Evolutionary conservation across 2,888 invertebrate species (phyloP), one percentile per base, ranked within the genome.

Genomic region (Drosophila suboccidentalis): DNA sequence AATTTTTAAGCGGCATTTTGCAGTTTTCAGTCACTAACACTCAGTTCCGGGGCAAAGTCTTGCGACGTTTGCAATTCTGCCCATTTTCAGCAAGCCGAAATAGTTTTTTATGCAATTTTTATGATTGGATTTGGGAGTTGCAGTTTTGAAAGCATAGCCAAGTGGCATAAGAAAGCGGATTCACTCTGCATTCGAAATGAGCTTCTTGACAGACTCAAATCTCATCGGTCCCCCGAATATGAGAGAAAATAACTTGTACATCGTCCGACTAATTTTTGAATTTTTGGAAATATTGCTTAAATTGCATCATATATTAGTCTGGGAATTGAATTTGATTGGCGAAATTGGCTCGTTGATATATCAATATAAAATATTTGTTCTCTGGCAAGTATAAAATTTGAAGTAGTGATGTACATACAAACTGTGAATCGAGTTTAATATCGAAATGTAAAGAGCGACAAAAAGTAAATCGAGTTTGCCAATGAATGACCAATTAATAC

Each of bases 21-120:
- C 86, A 79, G 78, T 86, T 82, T 74, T 79, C 79, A 78, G 82
- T 70, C 39, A 75, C 82, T 81, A 87, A 79, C 76, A 74, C 74
- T 71, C 62, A 73, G 73, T 82, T 76, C 83, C 65, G 69, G 77
- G 4, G 63, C 49, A 71, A 71, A 70, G 65, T 55, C 65, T 50
- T 57, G 62, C 49, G 44, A 54, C 58, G 74, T 44, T 64, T 64
- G 64, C 75, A 50, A 57, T 65, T 60, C 49, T 49, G 29, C 39
- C 61, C 65, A 69, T 80, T 66, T 74, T 60, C 66, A 62, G 78
- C 83, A 80, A 90, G 64, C 80, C 66, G 61, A 73, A 83, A 87
- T 90, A 83, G 71, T 90, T 86, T 71, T 76, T 78, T 76, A 83
- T 86, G 89, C 90, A 86, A 89, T 82, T 88, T 86, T 86, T 73